Percentiles rank a stretch among this genome's conserved stretches.
Conservation (phyloP, 2,888 invertebrate species). For the Junonia oenone region DNA sequence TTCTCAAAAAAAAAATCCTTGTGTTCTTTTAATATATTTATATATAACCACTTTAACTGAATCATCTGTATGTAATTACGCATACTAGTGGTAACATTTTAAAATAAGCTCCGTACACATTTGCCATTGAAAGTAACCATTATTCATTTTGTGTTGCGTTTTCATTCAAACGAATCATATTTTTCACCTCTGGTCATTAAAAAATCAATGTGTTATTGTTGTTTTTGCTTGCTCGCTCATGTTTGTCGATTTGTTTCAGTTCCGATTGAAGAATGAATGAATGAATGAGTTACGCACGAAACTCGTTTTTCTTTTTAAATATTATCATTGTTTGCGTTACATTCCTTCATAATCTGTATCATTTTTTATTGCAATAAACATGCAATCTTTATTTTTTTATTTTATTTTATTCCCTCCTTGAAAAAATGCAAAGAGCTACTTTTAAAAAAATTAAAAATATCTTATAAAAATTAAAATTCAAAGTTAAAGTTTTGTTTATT, state of each 20-base stretch:
- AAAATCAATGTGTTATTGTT: constrained; percentile 9
- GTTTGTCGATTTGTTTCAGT: constrained; percentile 35
- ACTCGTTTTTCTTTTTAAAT: constrained; percentile 3
- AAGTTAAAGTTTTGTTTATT: no score
- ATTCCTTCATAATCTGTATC: constrained; percentile 12
- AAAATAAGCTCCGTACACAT: no score
- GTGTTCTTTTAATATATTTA: no score
- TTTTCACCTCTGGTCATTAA: not conserved
- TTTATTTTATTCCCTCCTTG: constrained; percentile 33
- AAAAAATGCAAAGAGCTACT: no score
- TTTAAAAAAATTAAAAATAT: no score
- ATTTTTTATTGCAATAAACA: constrained; percentile 23
- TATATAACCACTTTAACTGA: no score
- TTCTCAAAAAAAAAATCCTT: no score
- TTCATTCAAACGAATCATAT: no score
- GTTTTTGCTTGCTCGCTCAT: constrained; percentile 19
- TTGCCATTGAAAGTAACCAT: not conserved
- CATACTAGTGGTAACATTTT: no score
- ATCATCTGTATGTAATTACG: no score
- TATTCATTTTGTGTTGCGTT: not conserved
- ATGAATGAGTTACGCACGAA: constrained; percentile 23
- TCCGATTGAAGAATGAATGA: constrained; percentile 31
- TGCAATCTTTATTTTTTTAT: constrained; percentile 16
- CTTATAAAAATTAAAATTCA: no score
- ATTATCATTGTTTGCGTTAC: constrained; percentile 5